Base-by-base conservation (phyloP, 92 coral and sea anemone genomes). In the Desmophyllum pertusum region DNA sequence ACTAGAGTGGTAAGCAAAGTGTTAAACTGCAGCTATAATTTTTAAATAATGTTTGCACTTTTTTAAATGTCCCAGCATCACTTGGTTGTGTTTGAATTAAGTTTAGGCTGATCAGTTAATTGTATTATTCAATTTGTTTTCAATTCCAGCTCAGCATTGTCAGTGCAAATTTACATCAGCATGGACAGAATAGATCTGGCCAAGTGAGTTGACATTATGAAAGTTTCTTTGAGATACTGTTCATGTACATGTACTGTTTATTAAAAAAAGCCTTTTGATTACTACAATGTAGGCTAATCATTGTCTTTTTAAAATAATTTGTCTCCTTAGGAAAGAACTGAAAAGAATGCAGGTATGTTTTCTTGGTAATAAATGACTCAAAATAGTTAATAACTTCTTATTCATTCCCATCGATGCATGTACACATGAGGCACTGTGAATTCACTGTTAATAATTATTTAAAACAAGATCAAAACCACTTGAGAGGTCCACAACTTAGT, bases 141-240 rank as follows among this genome's bases (percentile, higher is more conserved):
- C 18, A 57, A 38, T 81, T 84, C 0, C 72, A 96, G 99, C 79
- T 88, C 99, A 40, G 91, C 99, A 1, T 78, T 97, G 69, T 90
- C 94, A 70, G 93, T 94, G 36, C 99, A 97, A 85, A 97, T 94
- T 57, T 94, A 92, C 51, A 90, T 97, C 23, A 87, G 94, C 75
- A 94, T 97, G 99, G 96, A 97, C 89, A 93, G 99, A 91, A 57
- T 94, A 53, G 99, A 97, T 63, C 89, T 97, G 21, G 99, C 98
- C 85, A 97, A 89, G 99, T 94, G 63, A 94, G 98, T 81, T 46
- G 17, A 37, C 9, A 15, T 19, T 39, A 50, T 67, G 23, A 4
- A 31, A 29, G 3, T 10, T 3, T 53, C 64, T 63, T 29, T 65
- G 66, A 46, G 41, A 6, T 73, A 18, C 45, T 43, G 70, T 14